Conservation (phyloP, 2,888 invertebrate genomes). For the Lithosia quadra region DNA sequence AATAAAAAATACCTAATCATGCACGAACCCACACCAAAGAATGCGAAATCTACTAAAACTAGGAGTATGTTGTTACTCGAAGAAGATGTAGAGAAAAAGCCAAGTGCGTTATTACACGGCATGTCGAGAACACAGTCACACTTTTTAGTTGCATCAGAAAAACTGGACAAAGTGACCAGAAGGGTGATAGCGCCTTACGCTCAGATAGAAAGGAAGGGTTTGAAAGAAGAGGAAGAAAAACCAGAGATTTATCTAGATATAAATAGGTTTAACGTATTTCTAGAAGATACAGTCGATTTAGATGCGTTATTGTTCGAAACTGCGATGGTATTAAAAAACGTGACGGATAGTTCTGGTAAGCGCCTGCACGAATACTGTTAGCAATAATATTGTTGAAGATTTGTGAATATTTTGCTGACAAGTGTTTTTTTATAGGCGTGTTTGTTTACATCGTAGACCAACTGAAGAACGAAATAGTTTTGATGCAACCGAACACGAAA, state of each 20-base stretch:
- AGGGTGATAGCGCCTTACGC: conserved; percentile 88
- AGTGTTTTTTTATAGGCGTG: conserved; percentile 74
- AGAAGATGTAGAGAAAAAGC: conserved; percentile 10
- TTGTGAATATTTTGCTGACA: conserved; percentile 1
- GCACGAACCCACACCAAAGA: conserved; percentile 60
- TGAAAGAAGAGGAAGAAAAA: conserved; percentile 71
- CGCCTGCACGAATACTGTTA: background rate
- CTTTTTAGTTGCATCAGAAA: conserved; percentile 77
- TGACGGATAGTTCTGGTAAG: conserved; percentile 86
- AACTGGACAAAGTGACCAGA: conserved; percentile 83
- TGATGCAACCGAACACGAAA: conserved; percentile 80
- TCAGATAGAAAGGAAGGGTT: conserved; percentile 77
- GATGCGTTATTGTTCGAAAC: conserved; percentile 86
- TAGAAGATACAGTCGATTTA: conserved; percentile 87
- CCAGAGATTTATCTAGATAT: conserved; percentile 75
- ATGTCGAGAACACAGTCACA: conserved; percentile 72
- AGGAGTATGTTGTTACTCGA: conserved; percentile 31
- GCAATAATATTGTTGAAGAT: background rate
- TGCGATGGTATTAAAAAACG: conserved; percentile 84
- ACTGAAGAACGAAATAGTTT: conserved; percentile 83
- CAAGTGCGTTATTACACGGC: background rate
- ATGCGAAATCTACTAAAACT: conserved; percentile 65
- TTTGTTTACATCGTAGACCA: conserved; percentile 87
- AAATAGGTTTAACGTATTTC: conserved; percentile 79
- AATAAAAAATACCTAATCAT: conserved; percentile 50